Evolutionary conservation across 1,140 invertebrate species (phyloP).

Genomic region (Aphis craccivora): DNA sequence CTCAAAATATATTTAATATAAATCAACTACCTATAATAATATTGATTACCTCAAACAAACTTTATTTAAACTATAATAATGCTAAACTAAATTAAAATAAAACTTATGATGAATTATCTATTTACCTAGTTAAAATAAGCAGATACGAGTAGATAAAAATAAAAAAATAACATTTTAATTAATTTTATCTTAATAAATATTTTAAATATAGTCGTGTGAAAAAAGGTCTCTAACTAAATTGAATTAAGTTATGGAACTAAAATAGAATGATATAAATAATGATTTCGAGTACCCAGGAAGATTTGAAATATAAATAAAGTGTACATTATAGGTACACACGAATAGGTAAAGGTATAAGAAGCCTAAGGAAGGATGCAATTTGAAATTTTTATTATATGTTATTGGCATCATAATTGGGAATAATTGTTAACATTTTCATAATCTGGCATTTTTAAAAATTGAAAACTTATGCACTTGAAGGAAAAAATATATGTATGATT

Average conservation of each 20-base stretch:
- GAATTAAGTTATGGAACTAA: background rate
- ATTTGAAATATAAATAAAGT: background rate
- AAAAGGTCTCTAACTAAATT: background rate
- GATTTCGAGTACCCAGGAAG: background rate
- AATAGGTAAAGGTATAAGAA: background rate
- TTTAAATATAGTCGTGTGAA: no score
- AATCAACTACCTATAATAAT: no score
- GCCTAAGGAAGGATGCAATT: background rate
- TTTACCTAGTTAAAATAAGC: no score
- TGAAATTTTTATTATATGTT: background rate
- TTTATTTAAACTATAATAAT: no score
- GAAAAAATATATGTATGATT: background rate
- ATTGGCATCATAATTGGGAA: background rate
- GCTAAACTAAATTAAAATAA: no score
- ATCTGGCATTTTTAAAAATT: background rate
- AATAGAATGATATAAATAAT: background rate
- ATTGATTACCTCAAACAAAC: no score
- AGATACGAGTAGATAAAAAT: no score
- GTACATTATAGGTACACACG: fast-evolving
- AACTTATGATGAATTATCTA: no score
- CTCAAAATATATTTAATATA: no score
- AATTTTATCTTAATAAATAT: no score
- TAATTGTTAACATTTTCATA: background rate
- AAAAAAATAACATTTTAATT: no score
- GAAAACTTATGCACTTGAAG: background rate